phyloP scores from a whole-genome alignment of 2,888 invertebrate species.

The Watsonalla binaria region DNA sequence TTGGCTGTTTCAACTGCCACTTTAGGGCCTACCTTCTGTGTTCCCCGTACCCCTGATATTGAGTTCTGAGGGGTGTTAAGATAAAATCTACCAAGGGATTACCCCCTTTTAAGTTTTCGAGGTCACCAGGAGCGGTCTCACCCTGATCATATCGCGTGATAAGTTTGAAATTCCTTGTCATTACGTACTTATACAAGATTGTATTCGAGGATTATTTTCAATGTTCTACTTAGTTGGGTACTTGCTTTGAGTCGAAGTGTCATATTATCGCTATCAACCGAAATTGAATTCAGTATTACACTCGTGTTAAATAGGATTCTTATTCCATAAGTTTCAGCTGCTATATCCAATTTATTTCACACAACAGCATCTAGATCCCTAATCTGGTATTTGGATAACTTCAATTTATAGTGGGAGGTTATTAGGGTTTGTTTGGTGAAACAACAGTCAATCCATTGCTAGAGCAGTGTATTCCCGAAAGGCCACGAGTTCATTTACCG shows the following conservation, averaged over 20 bases:
- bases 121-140: conserved; percentile 13
- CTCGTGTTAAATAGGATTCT: background rate
- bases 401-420: conserved; percentile 11
- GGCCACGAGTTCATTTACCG: conserved; percentile 7
- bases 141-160: conserved; percentile 16
- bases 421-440: conserved; percentile 21
- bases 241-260: no score
- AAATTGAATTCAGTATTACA: background rate
- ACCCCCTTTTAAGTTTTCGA: conserved; percentile 12
- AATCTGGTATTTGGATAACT: conserved; percentile 2
- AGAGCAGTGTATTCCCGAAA: conserved; percentile 9
- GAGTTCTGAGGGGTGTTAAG: conserved; percentile 19
- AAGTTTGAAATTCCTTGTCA: conserved; percentile 7
- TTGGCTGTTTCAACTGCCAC: conserved; percentile 40
- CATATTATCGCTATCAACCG: no score
- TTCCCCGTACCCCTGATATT: conserved; percentile 20
- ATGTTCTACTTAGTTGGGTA: no score
- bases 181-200: background rate
- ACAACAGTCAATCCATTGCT: conserved; percentile 28
- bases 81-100: conserved; percentile 17
- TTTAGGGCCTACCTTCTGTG: conserved; percentile 27
- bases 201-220: no score
- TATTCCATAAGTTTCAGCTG: background rate
- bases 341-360: background rate
- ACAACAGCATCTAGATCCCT: background rate